Base-by-base conservation (phyloP, 2,113 vertebrate genomes). In the Forbesichthys papilliferus region DNA sequence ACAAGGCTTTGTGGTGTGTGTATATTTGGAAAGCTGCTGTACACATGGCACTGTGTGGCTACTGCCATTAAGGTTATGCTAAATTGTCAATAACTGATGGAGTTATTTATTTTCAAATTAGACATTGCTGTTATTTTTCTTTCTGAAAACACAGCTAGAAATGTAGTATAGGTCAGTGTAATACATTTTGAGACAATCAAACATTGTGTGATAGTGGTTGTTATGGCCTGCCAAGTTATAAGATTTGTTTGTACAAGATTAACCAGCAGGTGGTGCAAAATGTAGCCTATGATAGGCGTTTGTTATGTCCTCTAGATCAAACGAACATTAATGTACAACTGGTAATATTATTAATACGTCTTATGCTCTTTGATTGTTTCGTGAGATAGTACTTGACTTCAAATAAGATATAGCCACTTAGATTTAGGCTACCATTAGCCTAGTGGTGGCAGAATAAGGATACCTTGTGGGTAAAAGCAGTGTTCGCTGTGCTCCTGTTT, bases 241-340 rank as follows among this genome's bases (percentile, higher is more conserved):
- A 27, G 27, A 27, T 27, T 27, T 58, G 56, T 59, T 36, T 20
- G 11, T 12, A 36, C 12, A 60, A 60, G 13, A 60, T 65, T 54
- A 48, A 53, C 82, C 89, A 77, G 77, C 64, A 86, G 87, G 46
- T 86, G 86, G 82, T 13, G 83, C 79, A n/a, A 55, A 69, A 65
- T 16, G 54, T 20, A 55, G 12, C 11, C 5, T 5, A 54, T 14
- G 36, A 42, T 42, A 56, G 20, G 16, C 20, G 20, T 56, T 55
- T 55, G 6, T 12, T 14, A 18, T 20, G 20, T 56, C n/a, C n/a
- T 16, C 6, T n/a, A 56, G n/a, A 10, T 16, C 9, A 18, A 56
- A 20, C 9, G n/a, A 9, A 56, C 7, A 42, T 42, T 1, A 42
- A 6, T 42, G 3, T 42, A 6, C 36, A 42, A 42, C 4, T 5